Evolutionary conservation across 2,113 vertebrate species (phyloP).

Genomic region (human): DNA sequence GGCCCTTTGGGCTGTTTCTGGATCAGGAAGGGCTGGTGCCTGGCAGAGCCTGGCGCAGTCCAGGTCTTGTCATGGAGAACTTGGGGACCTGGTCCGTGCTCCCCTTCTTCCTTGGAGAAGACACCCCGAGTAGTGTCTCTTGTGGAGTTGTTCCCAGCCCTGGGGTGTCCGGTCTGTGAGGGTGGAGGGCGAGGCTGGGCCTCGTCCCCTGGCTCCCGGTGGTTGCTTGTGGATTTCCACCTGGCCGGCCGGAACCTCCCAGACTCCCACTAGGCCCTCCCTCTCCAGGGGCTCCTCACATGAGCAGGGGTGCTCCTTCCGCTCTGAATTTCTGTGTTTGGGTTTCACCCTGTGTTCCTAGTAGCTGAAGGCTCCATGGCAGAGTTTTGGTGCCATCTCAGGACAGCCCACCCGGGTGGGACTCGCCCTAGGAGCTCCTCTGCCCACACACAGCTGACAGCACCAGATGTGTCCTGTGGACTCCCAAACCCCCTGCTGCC

Average conservation of each 20-base stretch:
- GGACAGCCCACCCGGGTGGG: accelerated
- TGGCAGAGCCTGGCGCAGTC: background rate
- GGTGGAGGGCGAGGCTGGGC: background rate
- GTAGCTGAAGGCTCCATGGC: background rate
- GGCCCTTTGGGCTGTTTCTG: background rate
- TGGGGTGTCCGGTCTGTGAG: background rate
- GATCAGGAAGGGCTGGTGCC: background rate
- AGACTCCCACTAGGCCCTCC: background rate
- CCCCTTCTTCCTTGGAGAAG: background rate
- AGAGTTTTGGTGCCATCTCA: background rate
- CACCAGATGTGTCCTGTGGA: accelerated
- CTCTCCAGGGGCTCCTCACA: background rate
- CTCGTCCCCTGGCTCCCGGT: accelerated
- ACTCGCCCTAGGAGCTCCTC: accelerated
- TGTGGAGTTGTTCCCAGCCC: background rate
- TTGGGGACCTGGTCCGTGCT: background rate
- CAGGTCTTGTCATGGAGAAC: background rate
- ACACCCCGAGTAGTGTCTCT: accelerated
- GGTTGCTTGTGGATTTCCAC: accelerated
- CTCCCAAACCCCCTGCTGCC: background rate
- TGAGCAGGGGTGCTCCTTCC: accelerated
- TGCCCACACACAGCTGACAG: accelerated
- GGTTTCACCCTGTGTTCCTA: accelerated
- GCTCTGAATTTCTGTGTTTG: background rate
- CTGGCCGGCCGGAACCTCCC: background rate